Conservation (phyloP, 1,140 invertebrate genomes). For the Ptiloglossa arizonensis region DNA sequence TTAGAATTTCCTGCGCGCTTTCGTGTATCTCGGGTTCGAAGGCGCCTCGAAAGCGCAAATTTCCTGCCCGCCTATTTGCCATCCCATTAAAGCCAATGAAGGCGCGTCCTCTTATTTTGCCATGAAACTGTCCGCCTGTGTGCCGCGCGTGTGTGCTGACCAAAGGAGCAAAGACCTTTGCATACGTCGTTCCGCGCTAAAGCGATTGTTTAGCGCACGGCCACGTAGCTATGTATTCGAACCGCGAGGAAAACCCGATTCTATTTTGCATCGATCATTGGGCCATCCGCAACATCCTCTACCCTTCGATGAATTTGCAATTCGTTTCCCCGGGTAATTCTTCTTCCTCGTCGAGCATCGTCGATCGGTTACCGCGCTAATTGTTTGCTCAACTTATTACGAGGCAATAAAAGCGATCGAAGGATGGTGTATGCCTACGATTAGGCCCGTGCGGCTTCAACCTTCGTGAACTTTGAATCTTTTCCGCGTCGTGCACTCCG, state of each 20-base stretch:
- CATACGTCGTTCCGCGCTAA: neutral
- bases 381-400: no score
- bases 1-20: slow-evolving; percentile 73
- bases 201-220: neutral
- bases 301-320: no score
- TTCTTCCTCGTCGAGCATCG: no score
- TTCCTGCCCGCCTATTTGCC: slow-evolving; percentile 77
- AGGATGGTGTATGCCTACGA: no score
- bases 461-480: no score
- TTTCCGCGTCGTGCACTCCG: no score
- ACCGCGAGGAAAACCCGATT: no score
- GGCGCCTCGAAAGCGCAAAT: slow-evolving; percentile 77
- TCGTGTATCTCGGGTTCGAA: slow-evolving; percentile 66
- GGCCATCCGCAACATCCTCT: no score
- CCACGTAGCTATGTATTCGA: neutral
- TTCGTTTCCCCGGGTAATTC: no score
- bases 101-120: slow-evolving; percentile 65
- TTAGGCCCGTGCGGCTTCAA: no score
- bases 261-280: neutral
- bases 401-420: no score
- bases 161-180: slow-evolving; percentile 44
- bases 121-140: slow-evolving; percentile 61
- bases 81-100: slow-evolving; percentile 76
- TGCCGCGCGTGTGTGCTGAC: slow-evolving; percentile 7
- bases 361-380: no score